Evolutionary conservation across 2,113 vertebrate genomes (phyloP).

Genomic region (Xiphophorus hellerii): DNA sequence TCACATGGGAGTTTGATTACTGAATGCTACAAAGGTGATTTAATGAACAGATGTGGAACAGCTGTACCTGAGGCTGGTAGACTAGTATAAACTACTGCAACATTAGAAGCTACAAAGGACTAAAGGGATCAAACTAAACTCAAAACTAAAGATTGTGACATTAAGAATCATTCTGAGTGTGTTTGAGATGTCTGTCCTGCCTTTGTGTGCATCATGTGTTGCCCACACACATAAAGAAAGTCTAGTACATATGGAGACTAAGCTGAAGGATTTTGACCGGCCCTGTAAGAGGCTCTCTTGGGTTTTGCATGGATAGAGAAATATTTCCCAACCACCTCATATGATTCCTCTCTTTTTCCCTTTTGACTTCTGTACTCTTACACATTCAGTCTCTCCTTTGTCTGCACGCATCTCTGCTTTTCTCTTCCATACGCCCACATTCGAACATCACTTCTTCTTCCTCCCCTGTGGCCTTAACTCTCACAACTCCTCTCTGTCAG

Average conservation of each 20-base stretch:
- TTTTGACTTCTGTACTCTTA: conserved; percentile 2
- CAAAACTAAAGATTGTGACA: too few species aligned
- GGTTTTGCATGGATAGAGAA: conserved; percentile 7
- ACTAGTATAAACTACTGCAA: background rate
- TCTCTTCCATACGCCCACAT: conserved; percentile 54
- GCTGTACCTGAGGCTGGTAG: too few species aligned
- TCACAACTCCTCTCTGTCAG: conserved; percentile 27
- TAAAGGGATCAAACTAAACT: too few species aligned
- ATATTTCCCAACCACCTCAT: conserved; percentile 7
- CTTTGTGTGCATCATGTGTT: conserved; percentile 25
- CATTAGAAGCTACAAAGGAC: background rate
- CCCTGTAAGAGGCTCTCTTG: conserved; percentile 30
- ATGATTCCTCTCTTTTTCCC: conserved; percentile 5
- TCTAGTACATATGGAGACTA: conserved; percentile 23
- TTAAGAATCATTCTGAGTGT: background rate
- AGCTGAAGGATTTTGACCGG: conserved; percentile 39
- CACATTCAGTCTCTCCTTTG: conserved; percentile 16
- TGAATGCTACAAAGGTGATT: background rate
- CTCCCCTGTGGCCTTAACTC: conserved; percentile 44
- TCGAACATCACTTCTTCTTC: conserved; percentile 46
- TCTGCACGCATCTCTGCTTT: conserved; percentile 23
- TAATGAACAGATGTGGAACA: background rate
- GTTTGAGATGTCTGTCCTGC: conserved; percentile 2
- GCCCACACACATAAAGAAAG: conserved; percentile 29
- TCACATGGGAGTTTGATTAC: background rate